These are phyloP conservation scores for Hyles euphorbiae DNA, from an alignment of 1,140 invertebrate genomes.

Conservation along the genomic window DNA sequence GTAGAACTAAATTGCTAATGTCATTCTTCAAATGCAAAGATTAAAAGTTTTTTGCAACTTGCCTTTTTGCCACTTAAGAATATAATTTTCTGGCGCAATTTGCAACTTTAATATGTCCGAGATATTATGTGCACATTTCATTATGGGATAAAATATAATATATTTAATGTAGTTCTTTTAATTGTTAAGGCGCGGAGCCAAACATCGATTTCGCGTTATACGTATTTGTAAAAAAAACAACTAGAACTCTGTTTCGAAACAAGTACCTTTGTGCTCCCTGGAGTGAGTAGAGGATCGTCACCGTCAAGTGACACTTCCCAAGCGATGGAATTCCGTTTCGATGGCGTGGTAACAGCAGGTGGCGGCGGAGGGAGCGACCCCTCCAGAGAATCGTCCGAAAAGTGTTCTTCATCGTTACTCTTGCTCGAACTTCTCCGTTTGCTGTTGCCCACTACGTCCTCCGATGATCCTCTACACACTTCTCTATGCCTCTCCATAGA, in stretches of 20 bases:
- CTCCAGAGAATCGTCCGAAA: constrained; percentile 89
- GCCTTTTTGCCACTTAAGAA: too few species aligned
- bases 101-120: too few species aligned
- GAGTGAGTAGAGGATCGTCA: constrained; percentile 80
- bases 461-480: constrained; percentile 78
- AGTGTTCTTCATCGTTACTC: constrained; percentile 81
- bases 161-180: too few species aligned
- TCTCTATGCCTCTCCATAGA: constrained; percentile 85
- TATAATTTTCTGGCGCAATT: too few species aligned
- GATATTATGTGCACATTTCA: too few species aligned
- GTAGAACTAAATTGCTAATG: too few species aligned
- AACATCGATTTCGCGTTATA: too few species aligned
- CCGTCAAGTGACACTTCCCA: constrained; percentile 88
- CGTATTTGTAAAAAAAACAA: too few species aligned
- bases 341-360: constrained; percentile 74
- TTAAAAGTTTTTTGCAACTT: too few species aligned
- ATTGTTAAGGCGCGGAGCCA: too few species aligned
- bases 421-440: constrained; percentile 63
- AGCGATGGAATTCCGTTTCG: constrained; percentile 86
- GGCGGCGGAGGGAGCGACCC: constrained; percentile 80
- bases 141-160: too few species aligned
- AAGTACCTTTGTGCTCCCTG: constrained; percentile 84
- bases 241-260: constrained; percentile 1
- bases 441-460: constrained; percentile 54
- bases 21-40: too few species aligned